phyloP scores from a whole-genome alignment of 2,113 vertebrate species.

The Coturnix japonica region DNA sequence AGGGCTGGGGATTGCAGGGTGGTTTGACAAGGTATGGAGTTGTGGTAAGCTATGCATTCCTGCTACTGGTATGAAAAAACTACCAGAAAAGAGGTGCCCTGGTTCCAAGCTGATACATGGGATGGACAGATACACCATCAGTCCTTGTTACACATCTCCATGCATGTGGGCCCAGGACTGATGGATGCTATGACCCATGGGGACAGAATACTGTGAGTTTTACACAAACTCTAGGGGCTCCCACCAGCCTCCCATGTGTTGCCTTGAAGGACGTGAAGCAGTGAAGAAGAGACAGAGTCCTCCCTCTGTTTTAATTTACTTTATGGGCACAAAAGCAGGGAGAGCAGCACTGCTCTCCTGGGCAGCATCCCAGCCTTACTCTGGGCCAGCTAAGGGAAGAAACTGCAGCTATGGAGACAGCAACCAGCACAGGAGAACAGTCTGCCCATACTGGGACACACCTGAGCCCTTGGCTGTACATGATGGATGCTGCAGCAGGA shows the following conservation, averaged over 20 bases:
- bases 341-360: not conserved
- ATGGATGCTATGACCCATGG: not conserved
- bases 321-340: not conserved
- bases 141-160: not conserved
- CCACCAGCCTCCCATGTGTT: not conserved
- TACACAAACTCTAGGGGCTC: not conserved
- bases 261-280: not conserved
- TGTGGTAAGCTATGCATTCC: not conserved
- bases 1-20: not conserved
- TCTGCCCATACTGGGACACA: not conserved
- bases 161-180: too few relatives aligned
- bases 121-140: accelerated
- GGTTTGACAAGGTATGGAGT: not conserved
- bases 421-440: not conserved
- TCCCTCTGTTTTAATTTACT: not conserved
- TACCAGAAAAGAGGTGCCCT: not conserved
- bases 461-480: not conserved
- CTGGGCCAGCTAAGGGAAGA: not conserved
- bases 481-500: not conserved
- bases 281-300: not conserved
- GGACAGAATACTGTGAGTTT: not conserved
- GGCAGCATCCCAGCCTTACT: not conserved
- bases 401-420: not conserved
- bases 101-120: not conserved
- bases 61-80: not conserved